Base-by-base conservation (phyloP, 1,140 invertebrate species). In the Drosophila guanche region DNA sequence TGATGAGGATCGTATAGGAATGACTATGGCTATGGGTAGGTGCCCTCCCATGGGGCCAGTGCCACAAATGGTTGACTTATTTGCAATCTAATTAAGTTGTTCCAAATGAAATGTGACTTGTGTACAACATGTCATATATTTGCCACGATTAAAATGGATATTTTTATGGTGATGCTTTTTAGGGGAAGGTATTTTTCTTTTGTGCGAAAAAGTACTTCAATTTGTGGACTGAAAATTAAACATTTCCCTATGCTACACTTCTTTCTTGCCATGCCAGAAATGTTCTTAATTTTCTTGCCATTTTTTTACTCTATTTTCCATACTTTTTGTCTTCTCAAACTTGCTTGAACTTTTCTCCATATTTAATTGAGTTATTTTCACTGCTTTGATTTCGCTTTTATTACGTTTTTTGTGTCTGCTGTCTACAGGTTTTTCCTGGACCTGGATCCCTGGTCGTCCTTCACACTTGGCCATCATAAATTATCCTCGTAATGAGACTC, bases 21-120 rank as follows among this genome's bases (percentile, higher is more conserved):
- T 55, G 29, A 6, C 7, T 29, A 29, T 29, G 27, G 27, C n/a
- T 29, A 66, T 72, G 42, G 8, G 5, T 27, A 5, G 25, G 25
- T 10, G 33, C 43, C 65, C 69, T 45, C 59, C 46, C 41, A 45
- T 43, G 55, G 6, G 42, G 29, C 69, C 59, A 54, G 69, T 74
- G 79, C 61, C 71, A 67, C 57, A 65, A 52, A 54, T 72, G 76
- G 50, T 67, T 77, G 80, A 81, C 62, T 81, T 85, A 80, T 81
- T 76, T 46, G 68, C 77, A 59, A 70, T 85, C 81, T 85, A 85
- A 85, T 85, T 85, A 85, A 85, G 77, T 85, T 85, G 81, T 81
- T 74, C 66, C 45, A 70, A 85, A 85, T 86, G 68, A 86, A 53
- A 86, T 86, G 77, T 85, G 81, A 81, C 81, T 57, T 70, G 61